Evolutionary conservation across 2,113 vertebrate genomes (phyloP), one percentile per base, ranked within the genome.

Genomic region (Pelusios castaneus): DNA sequence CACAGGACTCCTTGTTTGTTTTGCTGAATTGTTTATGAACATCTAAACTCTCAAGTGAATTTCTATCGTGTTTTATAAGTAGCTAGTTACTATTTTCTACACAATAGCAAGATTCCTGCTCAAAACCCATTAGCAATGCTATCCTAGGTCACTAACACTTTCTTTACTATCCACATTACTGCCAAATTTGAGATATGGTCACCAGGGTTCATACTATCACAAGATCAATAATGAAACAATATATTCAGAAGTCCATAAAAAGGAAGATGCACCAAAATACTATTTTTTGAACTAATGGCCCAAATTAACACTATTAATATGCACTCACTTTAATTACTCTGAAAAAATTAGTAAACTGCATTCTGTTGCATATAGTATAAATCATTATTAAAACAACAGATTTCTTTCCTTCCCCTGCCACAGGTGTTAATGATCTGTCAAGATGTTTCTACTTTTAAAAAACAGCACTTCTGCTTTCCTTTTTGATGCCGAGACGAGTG

Each of bases 381-480:
- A 94, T 87, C 56, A 87, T 58, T 82, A 70, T 92, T 89, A 95
- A 82, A 91, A 24, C 55, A 93, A 82, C 25, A 91, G 10, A 81
- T 52, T 91, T 91, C 22, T 87, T 49, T 87, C 17, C 5, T 80
- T 51, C 80, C 38, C 78, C 85, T 90, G 93, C 76, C 85, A 89
- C 90, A 97, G 88, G 83, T 96, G 87, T 54, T 63, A 95, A 84
- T 56, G 91, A n/a, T 94, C 95, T 56, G 87, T 21, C 84, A 91
- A 88, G 55, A 93, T 49, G 52, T 87, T 88, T 82, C 58, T 82
- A 9, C 49, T 93, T 80, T 8, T 84, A 79, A 91, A 89, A 85
- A 85, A 91, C n/a, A 89, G 52, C n/a, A 70, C 34, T 34, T 84
- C 76, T 52, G 82, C 38, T 77, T 94, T 77, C 52, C 56, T 94